Conservation (phyloP, 2,113 vertebrate genomes). For the Phyllopteryx taeniolatus region DNA sequence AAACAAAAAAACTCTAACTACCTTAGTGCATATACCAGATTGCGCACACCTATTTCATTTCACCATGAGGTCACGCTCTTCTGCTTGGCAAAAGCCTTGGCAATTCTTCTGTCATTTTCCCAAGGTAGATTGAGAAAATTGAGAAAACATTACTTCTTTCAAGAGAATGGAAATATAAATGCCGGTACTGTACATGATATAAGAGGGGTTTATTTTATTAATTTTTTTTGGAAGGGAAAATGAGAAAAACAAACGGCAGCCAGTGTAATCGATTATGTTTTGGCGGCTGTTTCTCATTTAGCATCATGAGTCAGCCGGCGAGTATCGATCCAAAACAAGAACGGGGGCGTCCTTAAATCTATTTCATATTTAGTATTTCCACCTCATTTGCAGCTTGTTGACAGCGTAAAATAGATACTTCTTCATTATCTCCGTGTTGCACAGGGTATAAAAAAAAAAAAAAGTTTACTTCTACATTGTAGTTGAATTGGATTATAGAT, state of each 20-base stretch:
- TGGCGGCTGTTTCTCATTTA: slow-evolving; percentile 8
- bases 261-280: not conserved
- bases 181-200: not conserved
- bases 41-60: not conserved
- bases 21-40: not conserved
- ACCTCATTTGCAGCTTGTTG: slow-evolving; percentile 5
- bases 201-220: not conserved
- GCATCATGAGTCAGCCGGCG: not conserved
- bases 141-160: not conserved
- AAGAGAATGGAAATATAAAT: not conserved
- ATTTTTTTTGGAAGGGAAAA: no score
- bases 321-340: slow-evolving; percentile 3
- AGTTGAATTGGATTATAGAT: not conserved
- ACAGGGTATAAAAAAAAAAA: not conserved
- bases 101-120: no score
- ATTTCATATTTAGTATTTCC: slow-evolving; percentile 12
- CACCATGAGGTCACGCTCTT: not conserved
- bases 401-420: not conserved
- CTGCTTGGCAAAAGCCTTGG: no score
- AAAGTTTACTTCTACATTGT: not conserved
- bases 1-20: not conserved
- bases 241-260: not conserved
- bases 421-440: not conserved
- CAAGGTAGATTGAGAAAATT: no score
- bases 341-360: not conserved